phyloP scores from a whole-genome alignment of 1,140 invertebrate species.

The Orius insidiosus region DNA sequence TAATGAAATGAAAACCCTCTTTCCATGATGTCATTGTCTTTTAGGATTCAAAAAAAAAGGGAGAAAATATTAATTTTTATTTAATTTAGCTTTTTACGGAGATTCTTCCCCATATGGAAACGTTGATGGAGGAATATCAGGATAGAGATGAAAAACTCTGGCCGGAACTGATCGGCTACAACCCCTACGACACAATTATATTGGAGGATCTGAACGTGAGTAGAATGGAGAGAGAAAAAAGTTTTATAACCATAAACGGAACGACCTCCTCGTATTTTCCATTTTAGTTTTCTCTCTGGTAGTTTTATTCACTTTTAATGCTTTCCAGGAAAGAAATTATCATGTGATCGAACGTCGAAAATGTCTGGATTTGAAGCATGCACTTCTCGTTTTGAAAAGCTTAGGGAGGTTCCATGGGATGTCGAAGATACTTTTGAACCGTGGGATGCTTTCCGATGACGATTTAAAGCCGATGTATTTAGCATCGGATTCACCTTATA shows the following conservation, averaged over 20 bases:
- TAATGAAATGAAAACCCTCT: too few species aligned
- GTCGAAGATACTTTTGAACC: neutral
- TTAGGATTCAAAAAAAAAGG: too few species aligned
- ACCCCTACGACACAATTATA: constrained; percentile 6
- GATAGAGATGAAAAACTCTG: neutral
- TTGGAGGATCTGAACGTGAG: constrained; percentile 5
- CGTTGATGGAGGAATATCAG: constrained; percentile 3
- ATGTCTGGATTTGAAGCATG: neutral
- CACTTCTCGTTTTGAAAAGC: constrained; percentile 1
- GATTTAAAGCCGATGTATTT: constrained; percentile 5
- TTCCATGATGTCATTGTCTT: too few species aligned
- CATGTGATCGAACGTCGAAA: neutral
- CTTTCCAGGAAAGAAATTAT: neutral
- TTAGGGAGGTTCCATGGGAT: constrained; percentile 4
- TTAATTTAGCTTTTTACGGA: neutral
- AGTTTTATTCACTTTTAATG: neutral
- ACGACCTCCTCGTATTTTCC: neutral
- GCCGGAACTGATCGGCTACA: constrained; percentile 2
- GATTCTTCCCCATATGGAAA: neutral
- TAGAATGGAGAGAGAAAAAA: neutral
- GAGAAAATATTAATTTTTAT: too few species aligned
- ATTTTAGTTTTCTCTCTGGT: too few species aligned
- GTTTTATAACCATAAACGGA: neutral
- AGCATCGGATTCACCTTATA: neutral
- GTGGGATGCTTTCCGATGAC: neutral